Conservation (phyloP, 2,888 invertebrate species). For the Nycteola revayana region DNA sequence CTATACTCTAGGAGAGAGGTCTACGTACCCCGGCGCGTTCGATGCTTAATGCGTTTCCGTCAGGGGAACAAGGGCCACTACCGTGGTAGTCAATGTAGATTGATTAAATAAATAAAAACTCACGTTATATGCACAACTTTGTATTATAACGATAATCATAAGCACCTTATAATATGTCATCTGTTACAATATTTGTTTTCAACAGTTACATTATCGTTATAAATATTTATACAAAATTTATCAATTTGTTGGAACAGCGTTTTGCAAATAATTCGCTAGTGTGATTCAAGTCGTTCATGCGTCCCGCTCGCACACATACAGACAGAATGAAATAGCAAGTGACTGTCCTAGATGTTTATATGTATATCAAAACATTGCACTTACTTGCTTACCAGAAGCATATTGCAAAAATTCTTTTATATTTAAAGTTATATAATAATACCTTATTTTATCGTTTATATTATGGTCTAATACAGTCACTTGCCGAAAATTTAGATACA, state of each 20-base stretch:
- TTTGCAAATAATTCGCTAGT: constrained; percentile 59
- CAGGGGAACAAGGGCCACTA: too few relatives aligned
- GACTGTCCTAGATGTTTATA: constrained; percentile 19
- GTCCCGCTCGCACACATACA: constrained; percentile 26
- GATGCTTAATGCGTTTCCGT: too few relatives aligned
- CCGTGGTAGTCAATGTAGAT: too few relatives aligned
- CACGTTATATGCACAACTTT: constrained; percentile 76
- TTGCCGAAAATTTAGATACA: constrained; percentile 21
- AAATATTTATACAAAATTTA: constrained; percentile 80
- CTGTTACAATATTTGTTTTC: constrained; percentile 76
- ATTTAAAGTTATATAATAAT: constrained; percentile 19
- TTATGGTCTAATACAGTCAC: constrained; percentile 28
- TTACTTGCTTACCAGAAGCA: constrained; percentile 35
- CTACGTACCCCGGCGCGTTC: too few relatives aligned
- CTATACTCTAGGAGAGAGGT: too few relatives aligned
- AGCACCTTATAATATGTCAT: constrained; percentile 81
- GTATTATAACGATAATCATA: constrained; percentile 82
- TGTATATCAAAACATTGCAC: constrained; percentile 35
- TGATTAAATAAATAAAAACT: constrained; percentile 41
- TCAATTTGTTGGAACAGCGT: constrained; percentile 67
- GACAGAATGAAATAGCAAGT: constrained; percentile 23
- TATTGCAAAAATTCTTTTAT: constrained; percentile 30
- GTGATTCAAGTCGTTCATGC: constrained; percentile 46
- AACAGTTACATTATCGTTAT: constrained; percentile 78
- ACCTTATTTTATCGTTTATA: constrained; percentile 31